Conservation (phyloP, 2,113 vertebrate species). For the Turdus rufiventris region DNA sequence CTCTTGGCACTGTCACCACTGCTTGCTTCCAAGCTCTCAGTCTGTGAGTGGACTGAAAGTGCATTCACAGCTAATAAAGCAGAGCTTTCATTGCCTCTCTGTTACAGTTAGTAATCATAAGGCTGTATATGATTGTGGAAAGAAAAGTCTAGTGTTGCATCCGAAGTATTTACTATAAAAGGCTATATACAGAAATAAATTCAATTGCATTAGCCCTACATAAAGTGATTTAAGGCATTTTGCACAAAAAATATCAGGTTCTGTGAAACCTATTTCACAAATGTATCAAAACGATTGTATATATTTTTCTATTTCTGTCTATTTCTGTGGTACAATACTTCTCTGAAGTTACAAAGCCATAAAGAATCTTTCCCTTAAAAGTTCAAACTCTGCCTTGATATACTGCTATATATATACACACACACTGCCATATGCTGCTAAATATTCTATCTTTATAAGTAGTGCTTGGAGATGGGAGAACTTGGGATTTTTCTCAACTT, state of each 20-base stretch:
- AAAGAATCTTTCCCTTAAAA: background rate
- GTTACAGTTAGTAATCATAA: background rate
- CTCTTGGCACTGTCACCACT: background rate
- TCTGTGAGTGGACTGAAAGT: background rate
- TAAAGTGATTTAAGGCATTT: slow-evolving; percentile 58
- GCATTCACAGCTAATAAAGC: background rate
- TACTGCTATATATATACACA: background rate
- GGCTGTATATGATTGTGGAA: background rate
- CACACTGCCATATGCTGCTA: background rate
- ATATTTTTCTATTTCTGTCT: background rate
- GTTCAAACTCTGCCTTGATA: slow-evolving; percentile 8
- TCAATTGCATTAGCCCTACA: slow-evolving; percentile 28
- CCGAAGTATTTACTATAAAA: slow-evolving; percentile 27
- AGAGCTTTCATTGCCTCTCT: background rate
- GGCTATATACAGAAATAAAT: slow-evolving; percentile 27
- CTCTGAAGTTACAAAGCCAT: slow-evolving; percentile 15
- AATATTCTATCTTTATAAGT: background rate
- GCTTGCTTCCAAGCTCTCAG: background rate
- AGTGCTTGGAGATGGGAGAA: background rate
- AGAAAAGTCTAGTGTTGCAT: slow-evolving; percentile 29
- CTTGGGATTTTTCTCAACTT: background rate
- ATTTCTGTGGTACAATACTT: background rate
- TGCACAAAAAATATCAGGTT: slow-evolving; percentile 1
- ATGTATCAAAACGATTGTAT: background rate
- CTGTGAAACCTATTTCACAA: background rate